Evolutionary conservation across 2,797 vertebrate species (phyloP).

Genomic region (Notamacropus eugenii): DNA sequence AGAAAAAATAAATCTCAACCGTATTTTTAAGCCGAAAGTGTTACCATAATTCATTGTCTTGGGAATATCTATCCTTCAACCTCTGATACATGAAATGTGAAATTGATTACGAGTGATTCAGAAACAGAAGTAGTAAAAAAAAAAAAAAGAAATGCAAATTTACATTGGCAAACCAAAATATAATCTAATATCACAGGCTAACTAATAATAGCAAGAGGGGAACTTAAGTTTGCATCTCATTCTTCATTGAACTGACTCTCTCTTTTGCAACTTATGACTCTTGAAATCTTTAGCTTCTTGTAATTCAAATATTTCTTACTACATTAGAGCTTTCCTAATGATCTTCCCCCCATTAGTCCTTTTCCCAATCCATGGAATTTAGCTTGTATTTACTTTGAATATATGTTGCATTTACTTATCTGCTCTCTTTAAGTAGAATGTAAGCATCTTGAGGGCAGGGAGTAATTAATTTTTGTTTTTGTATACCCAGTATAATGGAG

Average conservation of each 20-base stretch:
- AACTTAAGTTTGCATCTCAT: neutral
- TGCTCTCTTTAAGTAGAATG: neutral
- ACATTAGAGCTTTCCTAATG: neutral
- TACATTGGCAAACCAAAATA: neutral
- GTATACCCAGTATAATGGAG: neutral
- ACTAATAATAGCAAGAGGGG: neutral
- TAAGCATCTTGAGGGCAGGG: neutral
- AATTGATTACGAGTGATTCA: neutral
- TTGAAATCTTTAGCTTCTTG: neutral
- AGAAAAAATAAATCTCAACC: neutral
- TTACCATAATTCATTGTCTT: neutral
- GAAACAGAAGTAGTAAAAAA: neutral
- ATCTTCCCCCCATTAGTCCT: neutral
- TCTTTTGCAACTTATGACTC: neutral
- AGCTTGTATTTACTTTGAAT: neutral
- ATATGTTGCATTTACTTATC: neutral
- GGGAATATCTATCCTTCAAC: neutral
- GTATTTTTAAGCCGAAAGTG: neutral
- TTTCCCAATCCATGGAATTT: neutral
- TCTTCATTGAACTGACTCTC: neutral
- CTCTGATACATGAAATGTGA: neutral
- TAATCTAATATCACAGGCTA: neutral
- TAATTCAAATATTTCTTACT: neutral
- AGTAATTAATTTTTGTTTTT: neutral
- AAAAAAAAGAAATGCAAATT: neutral